Base-by-base conservation (phyloP, 2,113 vertebrate species). In the Lichenostomus cassidix region DNA sequence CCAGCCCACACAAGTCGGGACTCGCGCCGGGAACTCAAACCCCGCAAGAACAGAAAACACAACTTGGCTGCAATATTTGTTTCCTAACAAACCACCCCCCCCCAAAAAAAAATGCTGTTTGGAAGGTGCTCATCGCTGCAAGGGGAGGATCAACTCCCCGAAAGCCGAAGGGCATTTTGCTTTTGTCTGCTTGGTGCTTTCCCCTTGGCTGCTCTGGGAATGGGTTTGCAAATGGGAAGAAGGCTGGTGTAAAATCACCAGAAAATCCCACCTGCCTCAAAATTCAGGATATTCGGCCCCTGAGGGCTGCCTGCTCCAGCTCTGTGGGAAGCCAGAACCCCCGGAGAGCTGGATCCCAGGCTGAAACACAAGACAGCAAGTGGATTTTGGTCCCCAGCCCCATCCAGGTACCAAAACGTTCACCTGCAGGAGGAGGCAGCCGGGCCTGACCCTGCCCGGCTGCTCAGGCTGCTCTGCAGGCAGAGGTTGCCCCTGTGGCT, bases 1-100 rank as follows among this genome's bases (percentile, higher is more conserved):
- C 98, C 98, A 97, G 98, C 98, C 98, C 98, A 97, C 84, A 28
- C 87, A 77, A 44, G 94, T 90, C 28, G 4, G 67, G 62, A 92
- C 90, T 79, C 12, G 62, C 25, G 25, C 64, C 16, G 81, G 82
- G 87, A 97, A 81, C 95, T 67, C 94, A 62, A 89, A 95, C 44
- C 93, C 64, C 33, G 9, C 94, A 78, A 95, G 83, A 87, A 83
- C 56, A 67, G n/a, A 47, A 79, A 91, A 63, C 28, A 59, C 78
- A 53, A 85, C 92, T 76, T n/a, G 62, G 77, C 94, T 87, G 87
- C 73, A 53, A 33, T 37, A 15, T 58, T 83, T 68, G 79, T 76
- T 92, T 94, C 83, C 92, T 77, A 70, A 94, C 80, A 87, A 86
- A 39, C 39, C 39, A 4, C 39, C 39, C 39, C 39, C 10, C 41